Evolutionary conservation across 2,888 invertebrate genomes (phyloP).

Genomic region (Drosophila pseudotalamancana): DNA sequence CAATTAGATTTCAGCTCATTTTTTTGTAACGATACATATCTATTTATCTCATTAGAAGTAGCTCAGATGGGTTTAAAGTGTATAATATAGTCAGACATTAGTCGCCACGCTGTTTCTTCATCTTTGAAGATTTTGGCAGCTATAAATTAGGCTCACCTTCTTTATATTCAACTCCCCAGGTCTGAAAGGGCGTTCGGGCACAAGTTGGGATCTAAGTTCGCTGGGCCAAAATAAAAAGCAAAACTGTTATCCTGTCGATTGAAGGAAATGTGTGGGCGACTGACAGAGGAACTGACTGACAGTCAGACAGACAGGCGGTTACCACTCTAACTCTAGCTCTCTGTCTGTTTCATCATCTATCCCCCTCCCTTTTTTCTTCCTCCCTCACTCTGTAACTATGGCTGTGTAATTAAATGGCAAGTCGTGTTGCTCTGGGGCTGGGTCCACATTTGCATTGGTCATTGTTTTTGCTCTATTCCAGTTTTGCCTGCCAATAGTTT

Average conservation of each 20-base stretch:
- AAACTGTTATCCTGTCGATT: slow-evolving; percentile 64
- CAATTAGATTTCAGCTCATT: slow-evolving; percentile 66
- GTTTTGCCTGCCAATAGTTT: slow-evolving; percentile 62
- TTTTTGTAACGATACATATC: too few species aligned
- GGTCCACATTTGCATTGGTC: slow-evolving; percentile 33
- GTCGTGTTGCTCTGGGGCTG: slow-evolving; percentile 7
- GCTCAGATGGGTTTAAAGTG: too few species aligned
- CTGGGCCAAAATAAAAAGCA: slow-evolving; percentile 55
- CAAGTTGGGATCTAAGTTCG: slow-evolving; percentile 48
- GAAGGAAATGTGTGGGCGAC: slow-evolving; percentile 50
- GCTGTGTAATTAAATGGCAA: slow-evolving; percentile 59
- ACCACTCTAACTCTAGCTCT: slow-evolving; percentile 45
- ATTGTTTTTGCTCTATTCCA: slow-evolving; percentile 34
- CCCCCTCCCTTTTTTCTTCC: not conserved
- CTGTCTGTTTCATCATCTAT: not conserved
- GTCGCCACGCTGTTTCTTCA: too few species aligned
- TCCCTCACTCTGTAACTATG: slow-evolving; percentile 16
- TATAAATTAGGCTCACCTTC: slow-evolving; percentile 71
- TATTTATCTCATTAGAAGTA: too few species aligned
- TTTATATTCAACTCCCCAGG: slow-evolving; percentile 19
- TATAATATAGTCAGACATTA: too few species aligned
- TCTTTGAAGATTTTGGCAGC: slow-evolving; percentile 54
- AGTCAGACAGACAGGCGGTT: slow-evolving; percentile 2
- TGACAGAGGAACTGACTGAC: slow-evolving; percentile 13
- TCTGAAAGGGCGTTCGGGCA: slow-evolving; percentile 45